Evolutionary conservation across 2,888 invertebrate genomes (phyloP).

Genomic region (Zhuqinia jingwanae): DNA sequence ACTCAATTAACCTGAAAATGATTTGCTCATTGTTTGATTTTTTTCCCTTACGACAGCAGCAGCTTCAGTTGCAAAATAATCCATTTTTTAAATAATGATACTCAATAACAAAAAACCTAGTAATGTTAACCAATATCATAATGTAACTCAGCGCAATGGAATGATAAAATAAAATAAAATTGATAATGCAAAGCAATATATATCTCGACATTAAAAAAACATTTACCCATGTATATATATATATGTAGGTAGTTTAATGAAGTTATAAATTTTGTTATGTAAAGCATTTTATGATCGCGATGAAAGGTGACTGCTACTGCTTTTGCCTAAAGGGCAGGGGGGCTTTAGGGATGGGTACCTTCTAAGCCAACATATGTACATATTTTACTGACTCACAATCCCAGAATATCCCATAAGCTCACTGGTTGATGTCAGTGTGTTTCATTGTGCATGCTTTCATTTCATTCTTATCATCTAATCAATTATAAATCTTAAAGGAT

Average conservation of each 20-base stretch:
- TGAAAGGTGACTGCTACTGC: constrained; percentile 6
- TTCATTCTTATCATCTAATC: constrained; percentile 58
- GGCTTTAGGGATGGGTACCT: background rate
- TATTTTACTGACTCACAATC: background rate
- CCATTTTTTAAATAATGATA: background rate
- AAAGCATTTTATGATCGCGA: background rate
- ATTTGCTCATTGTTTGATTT: background rate
- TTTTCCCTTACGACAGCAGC: background rate
- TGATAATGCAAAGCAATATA: background rate
- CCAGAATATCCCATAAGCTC: constrained; percentile 5
- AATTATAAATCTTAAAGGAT: constrained; percentile 64
- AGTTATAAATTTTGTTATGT: constrained; percentile 38
- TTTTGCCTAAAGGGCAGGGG: background rate
- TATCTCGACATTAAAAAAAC: background rate
- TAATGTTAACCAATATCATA: too few species aligned
- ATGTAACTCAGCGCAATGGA: too few species aligned
- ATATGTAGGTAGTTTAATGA: constrained; percentile 12
- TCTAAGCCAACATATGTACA: background rate
- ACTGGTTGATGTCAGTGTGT: constrained; percentile 38
- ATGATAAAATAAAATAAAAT: background rate
- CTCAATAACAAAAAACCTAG: too few species aligned
- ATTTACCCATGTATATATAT: background rate
- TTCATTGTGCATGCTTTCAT: constrained; percentile 51
- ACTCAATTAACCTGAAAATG: background rate
- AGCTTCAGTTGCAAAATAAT: constrained; percentile 1